These are phyloP conservation scores for Scaptomyza hsui DNA, from an alignment of 1,140 invertebrate genomes.

Conservation along the genomic window DNA sequence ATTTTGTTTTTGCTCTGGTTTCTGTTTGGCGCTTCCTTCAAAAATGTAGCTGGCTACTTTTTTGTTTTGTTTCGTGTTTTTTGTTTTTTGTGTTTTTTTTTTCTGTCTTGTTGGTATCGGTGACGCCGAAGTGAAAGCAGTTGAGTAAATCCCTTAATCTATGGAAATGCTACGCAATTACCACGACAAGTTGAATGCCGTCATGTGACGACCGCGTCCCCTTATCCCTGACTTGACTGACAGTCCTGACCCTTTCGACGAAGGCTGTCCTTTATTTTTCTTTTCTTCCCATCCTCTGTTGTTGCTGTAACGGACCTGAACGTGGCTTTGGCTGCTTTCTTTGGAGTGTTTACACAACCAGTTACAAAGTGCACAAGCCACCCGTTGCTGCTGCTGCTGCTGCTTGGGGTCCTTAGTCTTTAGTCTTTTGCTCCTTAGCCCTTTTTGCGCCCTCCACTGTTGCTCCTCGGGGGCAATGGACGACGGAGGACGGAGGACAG, in stretches of 20 bases:
- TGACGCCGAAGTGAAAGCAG: constrained; percentile 44
- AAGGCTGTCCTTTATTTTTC: constrained; percentile 8
- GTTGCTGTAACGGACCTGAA: constrained; percentile 31
- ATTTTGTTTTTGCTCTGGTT: constrained; percentile 48
- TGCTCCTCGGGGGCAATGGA: constrained; percentile 32
- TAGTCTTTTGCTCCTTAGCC: constrained; percentile 11
- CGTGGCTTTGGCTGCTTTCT: constrained; percentile 39
- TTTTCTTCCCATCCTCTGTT: neutral
- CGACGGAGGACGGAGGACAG: no score
- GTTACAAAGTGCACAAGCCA: constrained; percentile 81
- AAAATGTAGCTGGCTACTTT: constrained; percentile 5
- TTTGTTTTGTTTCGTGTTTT: constrained; percentile 48
- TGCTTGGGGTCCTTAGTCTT: constrained; percentile 24
- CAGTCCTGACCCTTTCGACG: constrained; percentile 65
- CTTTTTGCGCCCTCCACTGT: constrained; percentile 5
- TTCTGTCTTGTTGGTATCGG: constrained; percentile 39
- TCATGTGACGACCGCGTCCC: constrained; percentile 47
- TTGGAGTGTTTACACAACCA: constrained; percentile 79
- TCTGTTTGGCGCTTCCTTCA: constrained; percentile 43
- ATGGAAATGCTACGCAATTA: constrained; percentile 84
- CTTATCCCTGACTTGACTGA: constrained; percentile 30
- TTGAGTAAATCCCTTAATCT: constrained; percentile 82
- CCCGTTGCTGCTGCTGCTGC: constrained; percentile 15
- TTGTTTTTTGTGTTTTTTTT: constrained; percentile 2
- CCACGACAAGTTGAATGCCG: constrained; percentile 72